These are phyloP conservation scores for Leucania comma DNA, from an alignment of 2,888 invertebrate genomes.

Conservation along the genomic window DNA sequence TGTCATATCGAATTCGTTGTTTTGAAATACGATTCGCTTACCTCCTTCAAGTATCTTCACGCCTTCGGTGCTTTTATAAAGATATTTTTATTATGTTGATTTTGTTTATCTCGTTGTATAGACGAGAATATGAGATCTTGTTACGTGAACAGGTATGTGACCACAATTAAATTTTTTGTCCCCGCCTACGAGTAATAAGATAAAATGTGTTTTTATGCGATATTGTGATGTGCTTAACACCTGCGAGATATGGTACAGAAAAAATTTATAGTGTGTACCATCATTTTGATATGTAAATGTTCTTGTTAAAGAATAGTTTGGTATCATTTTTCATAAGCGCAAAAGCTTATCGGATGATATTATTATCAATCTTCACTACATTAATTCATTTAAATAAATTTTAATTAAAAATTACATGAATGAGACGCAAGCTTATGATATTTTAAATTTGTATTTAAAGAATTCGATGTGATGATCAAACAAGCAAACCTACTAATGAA, in stretches of 20 bases:
- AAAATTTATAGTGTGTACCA: slow-evolving; percentile 55
- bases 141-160: slow-evolving; percentile 81
- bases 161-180: slow-evolving; percentile 79
- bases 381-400: background rate
- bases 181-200: slow-evolving; percentile 69
- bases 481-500: background rate
- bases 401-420: background rate
- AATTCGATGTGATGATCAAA: background rate
- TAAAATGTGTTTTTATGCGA: slow-evolving; percentile 69
- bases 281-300: slow-evolving; percentile 76
- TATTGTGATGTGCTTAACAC: slow-evolving; percentile 72
- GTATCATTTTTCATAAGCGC: slow-evolving; percentile 55
- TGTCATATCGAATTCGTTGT: slow-evolving; percentile 84
- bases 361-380: background rate
- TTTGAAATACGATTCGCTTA: slow-evolving; percentile 84
- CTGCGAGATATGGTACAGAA: slow-evolving; percentile 67
- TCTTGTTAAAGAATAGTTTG: slow-evolving; percentile 50
- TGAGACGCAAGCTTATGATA: background rate
- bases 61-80: slow-evolving; percentile 76
- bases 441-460: background rate
- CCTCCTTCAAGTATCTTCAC: slow-evolving; percentile 78
- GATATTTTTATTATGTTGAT: slow-evolving; percentile 80
- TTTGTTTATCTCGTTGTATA: slow-evolving; percentile 79
- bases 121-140: slow-evolving; percentile 78
- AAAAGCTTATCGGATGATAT: slow-evolving; percentile 2